Base-by-base conservation (phyloP, 1,140 invertebrate species). In the Zaprionus capensis region DNA sequence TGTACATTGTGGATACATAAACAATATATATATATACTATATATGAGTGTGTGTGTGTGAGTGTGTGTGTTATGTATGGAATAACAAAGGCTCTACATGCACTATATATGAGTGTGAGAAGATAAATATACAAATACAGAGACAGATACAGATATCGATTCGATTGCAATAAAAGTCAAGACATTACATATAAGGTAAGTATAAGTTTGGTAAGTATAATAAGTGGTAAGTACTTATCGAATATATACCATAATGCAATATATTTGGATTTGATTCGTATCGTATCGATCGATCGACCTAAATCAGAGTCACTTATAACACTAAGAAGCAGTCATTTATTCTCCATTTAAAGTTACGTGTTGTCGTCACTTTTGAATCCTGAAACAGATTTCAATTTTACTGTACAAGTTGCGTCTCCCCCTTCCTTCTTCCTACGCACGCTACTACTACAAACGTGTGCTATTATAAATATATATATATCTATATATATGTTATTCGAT, bases 281-380 rank as follows among this genome's bases (percentile, higher is more conserved):
- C 53, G 34, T 49, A 20, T 55, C 34, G 78, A 87, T 88, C 77
- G 76, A 87, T 88, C 82, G 84, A 90, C 85, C 82, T 90, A 90
- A 90, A 90, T 90, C 86, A 90, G 85, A 90, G 86, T 90, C 85
- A 90, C 85, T 90, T 90, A 90, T 88, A 85, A 90, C 59, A 90
- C 85, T 90, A 90, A 90, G 85, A 90, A 90, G 85, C 85, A 90
- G 85, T 90, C 85, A 90, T 90, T 90, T 90, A 90, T 90, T 90
- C 85, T 90, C 85, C 85, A 90, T 90, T 90, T 90, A 90, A 90
- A 90, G 84, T 84, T 90, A 90, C 79, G 81, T 85, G 77, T 80
- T 90, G 84, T 88, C 85, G 81, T 90, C 85, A 90, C 81, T 72
- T 75, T 90, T 90, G 85, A 90, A 90, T 90, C 85, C 81, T 88